Evolutionary conservation across 2,888 invertebrate species (phyloP).

Genomic region (Nomada flava): DNA sequence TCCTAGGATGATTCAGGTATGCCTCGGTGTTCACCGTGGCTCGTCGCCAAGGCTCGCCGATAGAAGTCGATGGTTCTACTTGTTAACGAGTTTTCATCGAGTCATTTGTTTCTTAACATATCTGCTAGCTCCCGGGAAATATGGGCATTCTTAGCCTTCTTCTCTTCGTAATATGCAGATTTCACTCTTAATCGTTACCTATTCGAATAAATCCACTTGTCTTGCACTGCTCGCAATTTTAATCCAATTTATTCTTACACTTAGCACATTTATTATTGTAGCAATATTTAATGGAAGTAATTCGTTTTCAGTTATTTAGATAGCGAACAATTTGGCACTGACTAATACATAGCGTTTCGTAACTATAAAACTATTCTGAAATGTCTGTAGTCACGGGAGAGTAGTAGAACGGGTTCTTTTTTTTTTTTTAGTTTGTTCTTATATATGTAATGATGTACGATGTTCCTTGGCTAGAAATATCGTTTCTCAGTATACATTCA

Average conservation of each 20-base stretch:
- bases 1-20: constrained; percentile 74
- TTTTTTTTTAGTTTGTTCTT: too few species aligned
- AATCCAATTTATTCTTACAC: background rate
- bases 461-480: too few species aligned
- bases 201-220: background rate
- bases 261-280: too few species aligned
- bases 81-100: constrained; percentile 31
- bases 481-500: too few species aligned
- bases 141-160: background rate
- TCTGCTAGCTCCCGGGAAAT: background rate
- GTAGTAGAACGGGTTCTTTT: too few species aligned
- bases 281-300: background rate
- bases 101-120: constrained; percentile 24
- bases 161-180: background rate
- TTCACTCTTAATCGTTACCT: background rate
- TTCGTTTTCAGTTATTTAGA: background rate
- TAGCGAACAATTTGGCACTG: background rate
- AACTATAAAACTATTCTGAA: too few species aligned
- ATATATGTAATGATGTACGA: too few species aligned
- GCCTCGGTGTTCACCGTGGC: constrained; percentile 56
- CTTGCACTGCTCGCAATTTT: background rate
- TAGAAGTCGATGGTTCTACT: constrained; percentile 39
- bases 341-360: too few species aligned
- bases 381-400: too few species aligned
- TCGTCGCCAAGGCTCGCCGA: constrained; percentile 44